Evolutionary conservation across 1,140 invertebrate genomes (phyloP).

Genomic region (Lepeophtheirus salmonis): DNA sequence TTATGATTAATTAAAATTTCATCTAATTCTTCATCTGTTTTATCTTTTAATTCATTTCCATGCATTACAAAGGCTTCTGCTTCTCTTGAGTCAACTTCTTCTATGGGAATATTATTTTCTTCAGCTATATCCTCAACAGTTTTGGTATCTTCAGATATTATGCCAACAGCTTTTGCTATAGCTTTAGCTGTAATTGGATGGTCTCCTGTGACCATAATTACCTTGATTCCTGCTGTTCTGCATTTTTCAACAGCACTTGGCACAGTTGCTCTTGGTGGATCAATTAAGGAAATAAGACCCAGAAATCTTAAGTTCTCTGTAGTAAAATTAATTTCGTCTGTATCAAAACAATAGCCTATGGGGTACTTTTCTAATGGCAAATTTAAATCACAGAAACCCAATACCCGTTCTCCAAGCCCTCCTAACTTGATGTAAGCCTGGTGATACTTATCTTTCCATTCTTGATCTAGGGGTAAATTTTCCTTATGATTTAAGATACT

Average conservation of each 20-base stretch:
- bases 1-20: background rate
- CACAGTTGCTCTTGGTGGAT: background rate
- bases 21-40: background rate
- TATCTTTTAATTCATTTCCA: background rate
- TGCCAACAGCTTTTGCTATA: background rate
- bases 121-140: background rate
- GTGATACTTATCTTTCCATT: conserved; percentile 95
- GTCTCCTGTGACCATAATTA: background rate
- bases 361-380: conserved; percentile 31
- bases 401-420: conserved; percentile 88
- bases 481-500: conserved; percentile 92
- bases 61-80: no score
- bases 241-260: background rate
- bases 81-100: no score
- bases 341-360: conserved; percentile 33
- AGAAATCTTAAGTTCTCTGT: conserved; percentile 24
- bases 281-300: background rate
- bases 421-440: conserved; percentile 94
- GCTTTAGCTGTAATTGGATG: background rate
- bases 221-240: background rate
- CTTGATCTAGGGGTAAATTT: conserved; percentile 85
- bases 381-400: conserved; percentile 45
- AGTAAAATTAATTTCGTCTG: conserved; percentile 51
- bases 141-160: background rate
- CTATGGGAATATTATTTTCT: no score